Percentiles rank a stretch among this genome's conserved stretches.
These are phyloP conservation scores for Pandion haliaetus DNA, from an alignment of 2,113 vertebrate genomes.

Conservation along the genomic window DNA sequence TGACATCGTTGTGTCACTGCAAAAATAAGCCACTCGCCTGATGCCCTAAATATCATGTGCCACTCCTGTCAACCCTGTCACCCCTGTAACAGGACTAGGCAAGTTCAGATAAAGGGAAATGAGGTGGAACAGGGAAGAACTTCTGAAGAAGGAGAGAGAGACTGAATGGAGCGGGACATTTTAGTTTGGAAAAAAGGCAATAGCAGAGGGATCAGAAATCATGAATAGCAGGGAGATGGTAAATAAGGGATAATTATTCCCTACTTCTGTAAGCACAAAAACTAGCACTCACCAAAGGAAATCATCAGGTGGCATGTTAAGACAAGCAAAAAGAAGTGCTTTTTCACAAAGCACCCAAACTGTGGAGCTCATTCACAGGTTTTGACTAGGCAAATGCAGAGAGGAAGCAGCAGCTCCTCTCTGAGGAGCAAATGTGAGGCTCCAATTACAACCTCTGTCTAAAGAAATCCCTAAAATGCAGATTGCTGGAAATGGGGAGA, in stretches of 20 bases:
- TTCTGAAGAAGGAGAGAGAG: neutral
- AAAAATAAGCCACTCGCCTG: neutral
- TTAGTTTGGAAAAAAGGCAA: neutral
- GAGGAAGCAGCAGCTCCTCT: neutral
- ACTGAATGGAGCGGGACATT: neutral
- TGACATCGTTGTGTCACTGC: fast-evolving
- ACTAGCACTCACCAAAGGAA: neutral
- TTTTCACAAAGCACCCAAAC: neutral
- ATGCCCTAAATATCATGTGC: neutral
- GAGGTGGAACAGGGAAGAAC: neutral
- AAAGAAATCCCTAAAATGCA: neutral
- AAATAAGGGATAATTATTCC: neutral
- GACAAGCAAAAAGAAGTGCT: neutral
- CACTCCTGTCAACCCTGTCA: neutral
- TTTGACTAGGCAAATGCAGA: neutral
- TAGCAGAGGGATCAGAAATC: neutral
- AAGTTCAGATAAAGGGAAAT: neutral
- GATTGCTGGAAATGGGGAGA: neutral
- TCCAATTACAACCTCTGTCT: neutral
- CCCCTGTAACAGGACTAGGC: neutral
- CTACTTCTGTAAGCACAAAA: neutral
- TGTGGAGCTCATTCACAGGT: neutral
- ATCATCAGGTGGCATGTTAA: neutral
- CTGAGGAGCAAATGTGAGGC: neutral
- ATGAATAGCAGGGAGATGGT: neutral